Evolutionary conservation across 35 echinoderm and acorn worm genomes (phyloP).

Genomic region (Ophiothrix spiculata): DNA sequence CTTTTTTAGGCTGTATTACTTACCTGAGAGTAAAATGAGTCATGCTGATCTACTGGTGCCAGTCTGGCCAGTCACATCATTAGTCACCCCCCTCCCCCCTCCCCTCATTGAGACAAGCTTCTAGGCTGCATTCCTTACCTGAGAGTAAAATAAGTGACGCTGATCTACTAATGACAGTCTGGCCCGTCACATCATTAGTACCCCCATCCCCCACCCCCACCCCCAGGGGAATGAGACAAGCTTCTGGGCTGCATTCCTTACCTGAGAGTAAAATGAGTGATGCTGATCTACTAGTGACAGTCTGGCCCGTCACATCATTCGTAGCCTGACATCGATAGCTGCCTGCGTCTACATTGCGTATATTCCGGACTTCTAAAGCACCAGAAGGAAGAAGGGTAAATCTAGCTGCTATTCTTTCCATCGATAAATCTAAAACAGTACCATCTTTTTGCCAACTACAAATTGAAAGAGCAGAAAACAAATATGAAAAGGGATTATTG

Average conservation of each 20-base stretch:
- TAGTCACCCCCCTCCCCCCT: too few relatives aligned
- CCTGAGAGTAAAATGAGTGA: neutral
- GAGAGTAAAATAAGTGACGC: neutral
- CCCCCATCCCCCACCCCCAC: neutral
- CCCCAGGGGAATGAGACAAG: neutral
- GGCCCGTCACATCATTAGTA: neutral
- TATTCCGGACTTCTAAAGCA: conserved; percentile 16
- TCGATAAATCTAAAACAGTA: conserved; percentile 1
- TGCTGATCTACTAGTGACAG: neutral
- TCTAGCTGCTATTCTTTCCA: conserved; percentile 11
- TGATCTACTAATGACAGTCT: neutral
- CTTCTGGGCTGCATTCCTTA: too few relatives aligned
- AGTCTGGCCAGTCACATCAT: too few relatives aligned
- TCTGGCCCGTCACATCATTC: neutral
- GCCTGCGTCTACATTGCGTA: neutral
- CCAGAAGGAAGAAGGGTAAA: conserved; percentile 17
- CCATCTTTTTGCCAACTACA: conserved; percentile 29
- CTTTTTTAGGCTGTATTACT: too few relatives aligned
- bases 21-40: too few relatives aligned
- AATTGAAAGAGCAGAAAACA: neutral
- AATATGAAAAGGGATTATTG: too few relatives aligned
- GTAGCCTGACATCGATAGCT: neutral
- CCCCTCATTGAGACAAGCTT: neutral
- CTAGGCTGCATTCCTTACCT: neutral
- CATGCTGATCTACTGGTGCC: too few relatives aligned